Evolutionary conservation across 2,113 vertebrate species (phyloP).

Genomic region (Galbula dea): DNA sequence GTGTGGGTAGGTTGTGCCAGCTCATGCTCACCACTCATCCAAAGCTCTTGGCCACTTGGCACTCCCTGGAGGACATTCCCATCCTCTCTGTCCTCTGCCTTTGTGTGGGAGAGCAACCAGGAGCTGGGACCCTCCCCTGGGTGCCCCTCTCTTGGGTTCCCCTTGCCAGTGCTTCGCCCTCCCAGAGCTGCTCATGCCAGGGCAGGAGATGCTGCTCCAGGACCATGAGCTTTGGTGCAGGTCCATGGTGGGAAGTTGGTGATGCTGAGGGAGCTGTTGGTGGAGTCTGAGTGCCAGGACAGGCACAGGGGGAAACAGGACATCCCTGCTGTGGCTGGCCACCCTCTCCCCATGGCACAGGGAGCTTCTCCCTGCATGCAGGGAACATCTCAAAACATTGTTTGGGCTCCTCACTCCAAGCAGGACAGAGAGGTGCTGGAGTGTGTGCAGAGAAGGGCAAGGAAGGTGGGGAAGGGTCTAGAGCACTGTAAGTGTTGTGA

Average conservation of each 20-base stretch:
- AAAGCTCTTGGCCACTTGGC: not conserved
- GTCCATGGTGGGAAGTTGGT: not conserved
- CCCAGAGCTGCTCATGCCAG: not conserved
- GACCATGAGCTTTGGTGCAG: fast-evolving
- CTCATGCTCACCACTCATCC: not conserved
- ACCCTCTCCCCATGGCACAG: not conserved
- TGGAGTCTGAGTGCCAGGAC: not conserved
- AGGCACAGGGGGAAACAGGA: not conserved
- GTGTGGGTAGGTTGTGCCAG: not conserved
- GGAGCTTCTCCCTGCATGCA: not conserved
- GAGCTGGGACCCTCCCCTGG: not conserved
- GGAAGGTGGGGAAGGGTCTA: not conserved
- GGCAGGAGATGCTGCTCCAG: not conserved
- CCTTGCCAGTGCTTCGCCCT: not conserved
- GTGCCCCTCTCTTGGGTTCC: fast-evolving
- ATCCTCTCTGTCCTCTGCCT: not conserved
- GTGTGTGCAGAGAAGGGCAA: not conserved
- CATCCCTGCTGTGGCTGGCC: not conserved
- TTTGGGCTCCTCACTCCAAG: not conserved
- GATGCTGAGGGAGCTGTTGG: fast-evolving
- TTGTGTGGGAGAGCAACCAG: fast-evolving
- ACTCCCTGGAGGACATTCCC: not conserved
- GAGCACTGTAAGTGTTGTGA: no score
- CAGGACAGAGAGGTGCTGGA: not conserved
- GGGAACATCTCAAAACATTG: not conserved